Percentiles rank a stretch among this genome's conserved stretches.
Evolutionary conservation across 2,888 invertebrate genomes (phyloP).

Genomic region (Torymus tubicola): DNA sequence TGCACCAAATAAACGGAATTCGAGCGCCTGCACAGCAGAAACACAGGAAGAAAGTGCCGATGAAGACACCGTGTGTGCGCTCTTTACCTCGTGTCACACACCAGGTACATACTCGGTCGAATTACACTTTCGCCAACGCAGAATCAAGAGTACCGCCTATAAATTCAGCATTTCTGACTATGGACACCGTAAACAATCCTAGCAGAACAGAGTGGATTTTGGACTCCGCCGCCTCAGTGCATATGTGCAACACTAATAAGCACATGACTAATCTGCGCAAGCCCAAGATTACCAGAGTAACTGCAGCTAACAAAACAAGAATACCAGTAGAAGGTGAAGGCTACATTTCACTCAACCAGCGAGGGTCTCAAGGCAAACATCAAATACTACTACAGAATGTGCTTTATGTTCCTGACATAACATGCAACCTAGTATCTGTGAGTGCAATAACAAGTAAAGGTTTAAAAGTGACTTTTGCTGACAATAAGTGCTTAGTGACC

Average conservation of each 20-base stretch:
- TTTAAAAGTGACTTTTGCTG: too few relatives aligned
- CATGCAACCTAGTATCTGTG: too few relatives aligned
- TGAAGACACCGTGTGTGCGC: constrained; percentile 16
- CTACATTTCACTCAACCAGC: too few relatives aligned
- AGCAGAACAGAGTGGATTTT: too few relatives aligned
- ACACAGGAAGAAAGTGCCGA: background rate
- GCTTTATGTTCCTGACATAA: too few relatives aligned
- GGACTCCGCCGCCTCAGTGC: background rate
- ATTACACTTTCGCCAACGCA: too few relatives aligned
- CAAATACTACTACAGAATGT: too few relatives aligned
- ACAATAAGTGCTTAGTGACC: background rate
- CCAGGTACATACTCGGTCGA: too few relatives aligned
- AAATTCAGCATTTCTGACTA: background rate
- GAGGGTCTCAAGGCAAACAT: too few relatives aligned
- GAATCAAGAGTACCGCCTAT: too few relatives aligned
- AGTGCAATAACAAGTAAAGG: too few relatives aligned
- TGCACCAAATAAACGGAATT: background rate
- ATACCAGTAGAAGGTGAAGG: background rate
- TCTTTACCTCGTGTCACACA: background rate
- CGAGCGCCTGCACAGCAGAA: background rate
- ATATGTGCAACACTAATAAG: background rate
- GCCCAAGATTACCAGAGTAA: background rate
- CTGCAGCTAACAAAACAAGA: constrained; percentile 4
- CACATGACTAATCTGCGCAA: background rate
- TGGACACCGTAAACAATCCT: background rate